Conservation (phyloP, 2,797 vertebrate species). For the Heteromormyrus szaboi region DNA sequence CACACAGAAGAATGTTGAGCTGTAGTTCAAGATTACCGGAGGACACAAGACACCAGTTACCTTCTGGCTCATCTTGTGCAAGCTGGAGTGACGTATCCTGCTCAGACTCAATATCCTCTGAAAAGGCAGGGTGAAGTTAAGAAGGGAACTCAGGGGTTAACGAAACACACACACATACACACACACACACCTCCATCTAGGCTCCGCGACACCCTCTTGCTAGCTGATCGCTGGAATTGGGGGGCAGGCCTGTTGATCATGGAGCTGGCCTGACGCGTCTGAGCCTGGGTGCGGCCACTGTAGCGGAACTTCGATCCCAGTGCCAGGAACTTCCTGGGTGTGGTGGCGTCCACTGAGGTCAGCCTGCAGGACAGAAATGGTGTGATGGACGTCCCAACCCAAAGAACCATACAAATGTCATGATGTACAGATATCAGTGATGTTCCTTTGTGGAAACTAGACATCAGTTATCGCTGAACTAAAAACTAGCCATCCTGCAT, state of each 20-base stretch:
- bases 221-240: constrained; percentile 81
- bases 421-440: background rate
- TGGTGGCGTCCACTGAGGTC: constrained; percentile 78
- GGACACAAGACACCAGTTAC: constrained; percentile 51
- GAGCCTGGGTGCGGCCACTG: constrained; percentile 85
- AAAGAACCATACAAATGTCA: background rate
- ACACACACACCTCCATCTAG: constrained; percentile 77
- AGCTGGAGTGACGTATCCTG: constrained; percentile 56
- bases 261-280: constrained; percentile 85
- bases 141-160: background rate
- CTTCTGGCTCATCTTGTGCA: constrained; percentile 43
- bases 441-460: background rate
- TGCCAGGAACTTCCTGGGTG: constrained; percentile 76
- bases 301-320: constrained; percentile 92
- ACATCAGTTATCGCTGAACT: background rate
- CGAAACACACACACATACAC: constrained; percentile 50
- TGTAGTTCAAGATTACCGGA: constrained; percentile 21
- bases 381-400: background rate
- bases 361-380: constrained; percentile 56
- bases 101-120: constrained; percentile 68
- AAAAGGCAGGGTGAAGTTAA: constrained; percentile 54
- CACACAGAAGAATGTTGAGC: background rate
- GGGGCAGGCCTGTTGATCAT: constrained; percentile 85
- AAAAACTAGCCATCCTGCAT: background rate
- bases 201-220: constrained; percentile 83